These are phyloP conservation scores for Rhabdomys pumilio DNA, from an alignment of 2,797 vertebrate species.

Conservation along the genomic window DNA sequence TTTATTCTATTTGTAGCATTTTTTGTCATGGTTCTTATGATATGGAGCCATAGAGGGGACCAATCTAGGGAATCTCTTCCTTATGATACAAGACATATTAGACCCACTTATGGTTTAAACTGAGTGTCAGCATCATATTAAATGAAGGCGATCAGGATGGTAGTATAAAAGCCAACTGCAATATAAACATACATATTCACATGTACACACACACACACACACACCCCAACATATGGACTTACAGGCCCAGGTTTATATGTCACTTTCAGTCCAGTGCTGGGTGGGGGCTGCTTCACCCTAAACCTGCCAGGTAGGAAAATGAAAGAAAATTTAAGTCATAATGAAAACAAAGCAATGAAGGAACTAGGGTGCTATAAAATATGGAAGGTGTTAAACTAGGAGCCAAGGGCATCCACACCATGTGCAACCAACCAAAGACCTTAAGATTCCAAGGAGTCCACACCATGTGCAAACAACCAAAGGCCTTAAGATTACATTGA, in stretches of 20 bases:
- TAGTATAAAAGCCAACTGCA: not conserved
- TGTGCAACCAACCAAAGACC: constrained; percentile 3
- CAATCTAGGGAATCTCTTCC: not conserved
- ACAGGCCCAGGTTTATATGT: constrained; percentile 93
- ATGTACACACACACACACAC: not conserved
- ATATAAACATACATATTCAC: not conserved
- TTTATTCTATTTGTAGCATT: not conserved
- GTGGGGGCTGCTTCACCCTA: constrained; percentile 93
- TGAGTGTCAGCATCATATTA: not conserved
- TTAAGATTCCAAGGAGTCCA: not conserved
- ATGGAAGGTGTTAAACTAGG: not conserved
- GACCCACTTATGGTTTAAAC: not conserved
- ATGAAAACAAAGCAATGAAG: not conserved
- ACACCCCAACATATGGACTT: constrained; percentile 82
- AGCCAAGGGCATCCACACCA: not conserved
- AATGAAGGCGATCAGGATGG: not conserved
- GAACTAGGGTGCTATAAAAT: not conserved
- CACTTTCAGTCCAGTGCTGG: constrained; percentile 92
- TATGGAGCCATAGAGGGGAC: not conserved
- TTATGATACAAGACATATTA: constrained; percentile 21
- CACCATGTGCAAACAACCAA: not conserved
- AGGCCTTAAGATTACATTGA: not conserved
- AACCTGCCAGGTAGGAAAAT: constrained; percentile 90
- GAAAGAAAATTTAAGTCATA: constrained; percentile 44
- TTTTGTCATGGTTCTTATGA: not conserved